phyloP scores from a whole-genome alignment of 1,140 invertebrate species.

The Lepidurus apus region DNA sequence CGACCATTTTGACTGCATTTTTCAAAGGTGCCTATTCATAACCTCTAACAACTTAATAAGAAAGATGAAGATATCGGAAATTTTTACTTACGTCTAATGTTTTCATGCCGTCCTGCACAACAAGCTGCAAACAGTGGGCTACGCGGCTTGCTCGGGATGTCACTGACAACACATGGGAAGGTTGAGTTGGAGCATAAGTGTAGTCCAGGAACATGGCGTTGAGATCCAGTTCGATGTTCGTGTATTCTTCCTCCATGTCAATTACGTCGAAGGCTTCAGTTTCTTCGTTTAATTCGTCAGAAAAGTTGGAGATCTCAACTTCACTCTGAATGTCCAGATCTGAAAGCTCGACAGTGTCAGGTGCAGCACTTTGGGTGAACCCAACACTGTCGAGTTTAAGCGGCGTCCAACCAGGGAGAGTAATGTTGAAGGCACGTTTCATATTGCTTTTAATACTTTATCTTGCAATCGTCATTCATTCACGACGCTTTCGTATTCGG shows the following conservation, averaged over 20 bases:
- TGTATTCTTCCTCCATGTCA: background rate
- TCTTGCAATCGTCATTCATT: background rate
- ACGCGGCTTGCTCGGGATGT: background rate
- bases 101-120: constrained; percentile 22
- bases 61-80: background rate
- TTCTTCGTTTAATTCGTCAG: background rate
- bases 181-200: too few relatives aligned
- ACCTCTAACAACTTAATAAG: background rate
- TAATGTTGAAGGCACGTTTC: background rate
- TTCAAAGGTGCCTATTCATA: background rate
- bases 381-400: background rate
- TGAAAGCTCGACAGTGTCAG: background rate
- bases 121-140: background rate
- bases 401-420: background rate
- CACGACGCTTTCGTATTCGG: background rate
- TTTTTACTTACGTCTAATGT: background rate
- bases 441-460: background rate
- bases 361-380: background rate
- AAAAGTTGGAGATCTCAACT: background rate
- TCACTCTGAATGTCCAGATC: background rate
- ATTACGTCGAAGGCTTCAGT: background rate
- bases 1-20: background rate
- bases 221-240: background rate
- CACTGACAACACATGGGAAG: background rate
- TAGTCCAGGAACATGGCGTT: background rate